Evolutionary conservation across 2,797 vertebrate species (phyloP), one percentile per base, ranked within the genome.

Genomic region (Catostomus latipinnis): DNA sequence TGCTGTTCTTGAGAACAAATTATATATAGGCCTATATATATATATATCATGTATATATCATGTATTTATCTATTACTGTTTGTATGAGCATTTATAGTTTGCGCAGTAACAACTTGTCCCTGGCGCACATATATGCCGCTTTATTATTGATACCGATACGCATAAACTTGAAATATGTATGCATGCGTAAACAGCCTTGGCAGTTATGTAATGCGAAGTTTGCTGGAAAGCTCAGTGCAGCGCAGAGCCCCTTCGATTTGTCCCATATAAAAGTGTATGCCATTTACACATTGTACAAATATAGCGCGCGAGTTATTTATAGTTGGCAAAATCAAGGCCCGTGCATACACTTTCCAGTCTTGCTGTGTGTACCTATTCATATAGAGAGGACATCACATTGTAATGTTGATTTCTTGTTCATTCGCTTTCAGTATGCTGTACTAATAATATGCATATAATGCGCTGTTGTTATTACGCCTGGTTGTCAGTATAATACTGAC

Each of bases 151-250:
- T 88, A 90, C 90, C 85, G 85, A 89, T 87, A 87, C 18, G 61
- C 62, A 56, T 56, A 74, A 74, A 73, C 58, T 74, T 11, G 43
- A 65, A 86, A 87, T 74, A 85, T 89, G 88, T 83, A 87, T 89
- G 90, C 89, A 90, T 90, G 89, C 91, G 88, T 90, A 91, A 92
- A 88, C 85, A 74, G 83, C 87, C 83, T 85, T 86, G 82, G 75
- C 76, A 73, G 85, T 84, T 86, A 87, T 88, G 88, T 83, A 82
- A 87, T 67, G 54, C 45, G 71, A 82, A 46, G 85, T 83, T 86
- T 83, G 54, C 80, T 83, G 86, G 71, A 86, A 86, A 86, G 79
- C 81, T 50, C 54, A 71, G 78, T 74, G 71, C 74, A 66, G 67
- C 54, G 6, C 22, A 16, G n/a, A 18, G 53, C 45, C 3, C 46